phyloP scores from a whole-genome alignment of 2,888 invertebrate species.

The Tipula lateralis region DNA sequence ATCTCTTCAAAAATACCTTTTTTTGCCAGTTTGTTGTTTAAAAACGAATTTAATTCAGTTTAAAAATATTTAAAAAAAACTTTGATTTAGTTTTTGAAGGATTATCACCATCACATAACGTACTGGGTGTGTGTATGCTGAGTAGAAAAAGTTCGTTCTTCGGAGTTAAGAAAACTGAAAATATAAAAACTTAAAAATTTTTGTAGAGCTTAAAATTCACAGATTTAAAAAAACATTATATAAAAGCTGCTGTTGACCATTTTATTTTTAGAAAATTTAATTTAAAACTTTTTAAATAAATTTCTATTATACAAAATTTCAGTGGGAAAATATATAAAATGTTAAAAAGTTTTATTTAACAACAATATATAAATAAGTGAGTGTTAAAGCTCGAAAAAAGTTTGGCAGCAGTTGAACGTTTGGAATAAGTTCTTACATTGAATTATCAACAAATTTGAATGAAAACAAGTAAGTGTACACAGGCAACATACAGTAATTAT shows the following conservation, averaged over 20 bases:
- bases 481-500: too few relatives aligned
- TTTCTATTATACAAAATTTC: neutral
- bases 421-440: neutral
- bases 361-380: neutral
- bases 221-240: neutral
- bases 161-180: neutral
- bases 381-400: neutral
- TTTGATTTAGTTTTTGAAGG: slow-evolving; percentile 19
- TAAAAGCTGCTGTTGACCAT: neutral
- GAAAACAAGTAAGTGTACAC: too few relatives aligned
- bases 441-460: too few relatives aligned
- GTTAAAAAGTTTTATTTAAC: neutral
- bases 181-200: neutral
- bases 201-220: neutral
- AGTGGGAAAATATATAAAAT: neutral
- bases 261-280: neutral
- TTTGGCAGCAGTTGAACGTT: neutral
- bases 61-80: neutral
- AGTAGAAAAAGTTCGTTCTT: neutral
- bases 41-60: slow-evolving; percentile 19
- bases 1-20: neutral
- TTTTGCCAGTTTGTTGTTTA: neutral
- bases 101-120: neutral
- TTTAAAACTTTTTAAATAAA: slow-evolving; percentile 15
- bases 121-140: neutral